These are phyloP conservation scores for Erethizon dorsatum DNA, from an alignment of 2,797 vertebrate genomes.

Conservation along the genomic window DNA sequence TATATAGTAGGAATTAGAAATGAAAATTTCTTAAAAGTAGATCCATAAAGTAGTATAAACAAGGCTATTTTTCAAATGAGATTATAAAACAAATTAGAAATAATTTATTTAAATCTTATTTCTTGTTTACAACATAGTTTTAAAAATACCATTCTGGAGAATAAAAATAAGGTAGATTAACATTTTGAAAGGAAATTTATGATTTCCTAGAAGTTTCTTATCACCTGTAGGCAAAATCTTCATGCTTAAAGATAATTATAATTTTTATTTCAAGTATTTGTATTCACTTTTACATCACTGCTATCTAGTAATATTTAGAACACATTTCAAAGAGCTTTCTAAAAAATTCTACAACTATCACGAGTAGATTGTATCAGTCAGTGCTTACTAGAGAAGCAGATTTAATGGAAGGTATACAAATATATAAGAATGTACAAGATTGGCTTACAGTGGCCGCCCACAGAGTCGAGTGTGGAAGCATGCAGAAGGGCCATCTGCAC, in stretches of 20 bases:
- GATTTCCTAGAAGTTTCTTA: slow-evolving; percentile 3
- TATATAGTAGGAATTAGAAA: slow-evolving; percentile 44
- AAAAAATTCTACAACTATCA: not conserved
- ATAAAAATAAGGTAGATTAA: slow-evolving; percentile 32
- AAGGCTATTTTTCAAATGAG: slow-evolving; percentile 32
- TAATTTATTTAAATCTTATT: not conserved
- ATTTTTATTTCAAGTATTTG: slow-evolving; percentile 22
- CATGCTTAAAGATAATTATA: not conserved
- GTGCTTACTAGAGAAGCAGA: not conserved
- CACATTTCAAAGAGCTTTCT: slow-evolving; percentile 46
- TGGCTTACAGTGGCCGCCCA: not conserved
- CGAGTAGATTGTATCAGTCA: not conserved
- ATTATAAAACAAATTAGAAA: slow-evolving; percentile 30
- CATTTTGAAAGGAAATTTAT: slow-evolving; percentile 54
- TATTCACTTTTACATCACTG: slow-evolving; percentile 39
- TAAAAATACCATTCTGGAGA: not conserved
- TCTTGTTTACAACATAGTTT: not conserved
- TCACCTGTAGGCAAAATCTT: not conserved
- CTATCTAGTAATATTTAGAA: not conserved
- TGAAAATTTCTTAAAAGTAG: not conserved
- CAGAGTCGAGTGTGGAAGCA: not conserved
- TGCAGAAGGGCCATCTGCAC: no score
- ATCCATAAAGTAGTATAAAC: not conserved
- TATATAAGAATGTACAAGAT: not conserved
- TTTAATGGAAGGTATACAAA: not conserved